These are phyloP conservation scores for Diplogasteroides magnus DNA, from an alignment of 1,140 invertebrate species.

Conservation along the genomic window DNA sequence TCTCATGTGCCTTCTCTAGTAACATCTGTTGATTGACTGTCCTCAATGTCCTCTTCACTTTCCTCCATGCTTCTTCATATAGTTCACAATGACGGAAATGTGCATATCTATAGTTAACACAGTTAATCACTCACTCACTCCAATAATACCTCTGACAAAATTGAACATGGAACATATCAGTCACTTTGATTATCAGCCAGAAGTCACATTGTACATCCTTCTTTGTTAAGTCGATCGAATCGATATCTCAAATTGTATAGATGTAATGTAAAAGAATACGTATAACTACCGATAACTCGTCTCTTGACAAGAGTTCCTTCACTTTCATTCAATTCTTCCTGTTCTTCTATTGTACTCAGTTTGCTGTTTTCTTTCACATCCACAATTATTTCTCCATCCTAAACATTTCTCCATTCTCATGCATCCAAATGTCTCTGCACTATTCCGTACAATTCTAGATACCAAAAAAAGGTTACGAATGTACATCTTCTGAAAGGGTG, in stretches of 20 bases:
- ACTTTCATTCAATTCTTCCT: no score
- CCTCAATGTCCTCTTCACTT: background rate
- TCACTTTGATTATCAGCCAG: background rate
- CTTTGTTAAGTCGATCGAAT: background rate
- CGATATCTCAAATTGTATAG: background rate
- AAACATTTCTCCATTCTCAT: no score
- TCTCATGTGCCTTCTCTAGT: background rate
- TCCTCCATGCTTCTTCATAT: background rate
- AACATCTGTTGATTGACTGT: background rate
- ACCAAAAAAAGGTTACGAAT: no score
- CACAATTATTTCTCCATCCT: no score
- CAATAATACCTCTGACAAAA: background rate
- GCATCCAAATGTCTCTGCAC: no score
- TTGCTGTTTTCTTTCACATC: no score
- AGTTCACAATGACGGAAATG: background rate
- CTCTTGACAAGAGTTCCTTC: no score
- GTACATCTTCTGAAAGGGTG: no score
- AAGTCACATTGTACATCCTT: background rate
- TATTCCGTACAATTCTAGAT: no score
- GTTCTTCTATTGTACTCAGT: no score
- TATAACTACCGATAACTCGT: no score
- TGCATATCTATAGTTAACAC: background rate
- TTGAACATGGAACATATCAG: background rate
- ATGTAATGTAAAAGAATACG: no score
- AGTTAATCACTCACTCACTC: background rate